Evolutionary conservation across 2,113 vertebrate genomes (phyloP).

Genomic region (Hemiprocne comata): DNA sequence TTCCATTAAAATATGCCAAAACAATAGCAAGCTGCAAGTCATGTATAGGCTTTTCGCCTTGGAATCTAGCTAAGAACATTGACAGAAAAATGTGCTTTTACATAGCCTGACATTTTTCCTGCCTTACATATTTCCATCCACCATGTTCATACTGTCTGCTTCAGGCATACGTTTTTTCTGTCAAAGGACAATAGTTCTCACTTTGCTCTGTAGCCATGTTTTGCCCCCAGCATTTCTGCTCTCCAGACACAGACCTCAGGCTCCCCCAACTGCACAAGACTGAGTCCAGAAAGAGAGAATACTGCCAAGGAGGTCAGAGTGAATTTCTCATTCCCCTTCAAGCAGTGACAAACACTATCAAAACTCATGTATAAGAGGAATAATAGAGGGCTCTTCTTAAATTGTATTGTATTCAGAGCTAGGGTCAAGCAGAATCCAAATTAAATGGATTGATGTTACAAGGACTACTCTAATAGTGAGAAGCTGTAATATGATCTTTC

Average conservation of each 20-base stretch:
- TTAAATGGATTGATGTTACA: neutral
- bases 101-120: neutral
- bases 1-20: neutral
- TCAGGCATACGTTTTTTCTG: neutral
- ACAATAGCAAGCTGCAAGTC: neutral
- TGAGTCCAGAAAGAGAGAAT: neutral
- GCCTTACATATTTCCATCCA: neutral
- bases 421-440: neutral
- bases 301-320: neutral
- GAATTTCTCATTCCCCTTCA: neutral
- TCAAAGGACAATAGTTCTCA: neutral
- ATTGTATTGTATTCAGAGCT: neutral
- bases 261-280: accelerated
- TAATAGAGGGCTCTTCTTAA: neutral
- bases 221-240: neutral
- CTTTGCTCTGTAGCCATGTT: neutral
- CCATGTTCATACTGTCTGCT: neutral
- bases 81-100: neutral
- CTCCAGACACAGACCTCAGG: neutral
- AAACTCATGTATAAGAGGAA: neutral
- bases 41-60: neutral
- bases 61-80: neutral
- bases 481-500: neutral
- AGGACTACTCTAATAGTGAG: neutral
- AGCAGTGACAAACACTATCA: neutral